Base-by-base conservation (phyloP, 2,113 vertebrate genomes). In the Tragelaphus scriptus region DNA sequence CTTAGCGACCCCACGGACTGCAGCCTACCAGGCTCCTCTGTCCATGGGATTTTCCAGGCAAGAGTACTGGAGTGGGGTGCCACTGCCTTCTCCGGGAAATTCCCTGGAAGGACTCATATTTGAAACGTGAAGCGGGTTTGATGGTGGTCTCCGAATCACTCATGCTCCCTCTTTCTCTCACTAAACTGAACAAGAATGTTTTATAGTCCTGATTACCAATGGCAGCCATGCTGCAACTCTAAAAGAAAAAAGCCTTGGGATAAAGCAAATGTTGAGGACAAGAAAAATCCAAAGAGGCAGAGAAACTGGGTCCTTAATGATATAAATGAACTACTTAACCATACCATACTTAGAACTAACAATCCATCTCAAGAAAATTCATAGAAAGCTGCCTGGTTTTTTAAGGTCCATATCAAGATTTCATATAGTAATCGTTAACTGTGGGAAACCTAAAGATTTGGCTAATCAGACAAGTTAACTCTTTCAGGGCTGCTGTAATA, bases 351-450 rank as follows among this genome's bases (percentile, higher is more conserved):
- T 88, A 75, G 53, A 87, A 82, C 5, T 91, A 94, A 90, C 12
- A 88, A 89, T 58, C 36, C 56, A 92, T 56, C 44, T 88, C 68
- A 71, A 40, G 36, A 75, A 75, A 75, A 40, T 30, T 61, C 55
- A 49, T 79, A 94, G 51, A 88, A 93, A 61, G 55, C 49, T 63
- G 7, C 5, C 36, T 81, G 47, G 40, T 90, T 96, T 95, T 91
- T 92, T 71, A 94, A 85, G 30, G 30, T 59, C 58, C 71, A 68
- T 36, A 97, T 89, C 51, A 97, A 97, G 88, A 91, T 59, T 81
- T 59, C 55, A 36, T 1, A 91, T 1, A 88, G 36, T 88, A 93
- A 79, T 9, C 10, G 1, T 28, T 28, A 92, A 93, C 36, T 53
- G 30, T 51, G 47, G 40, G 30, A 51, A 96, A 88, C 30, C 25